Conservation (phyloP, 2,888 invertebrate species). For the Hirtodrosophila alboralis region DNA sequence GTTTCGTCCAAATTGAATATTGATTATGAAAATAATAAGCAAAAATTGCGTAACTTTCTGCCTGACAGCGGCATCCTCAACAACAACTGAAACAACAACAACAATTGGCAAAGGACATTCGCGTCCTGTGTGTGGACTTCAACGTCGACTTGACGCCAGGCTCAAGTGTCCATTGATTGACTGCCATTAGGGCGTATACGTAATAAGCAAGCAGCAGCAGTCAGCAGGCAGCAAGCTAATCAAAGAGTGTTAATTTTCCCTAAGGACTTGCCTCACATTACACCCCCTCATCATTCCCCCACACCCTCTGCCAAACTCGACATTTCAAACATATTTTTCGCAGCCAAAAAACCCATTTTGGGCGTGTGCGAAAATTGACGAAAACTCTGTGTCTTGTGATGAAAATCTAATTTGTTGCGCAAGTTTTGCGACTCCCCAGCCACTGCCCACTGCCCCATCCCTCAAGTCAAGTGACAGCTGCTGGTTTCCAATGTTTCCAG, state of each 20-base stretch:
- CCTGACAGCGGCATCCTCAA: constrained; percentile 64
- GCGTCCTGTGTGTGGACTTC: constrained; percentile 5
- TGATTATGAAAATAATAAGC: constrained; percentile 81
- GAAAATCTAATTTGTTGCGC: constrained; percentile 64
- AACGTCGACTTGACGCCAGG: constrained; percentile 41
- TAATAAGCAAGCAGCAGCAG: constrained; percentile 61
- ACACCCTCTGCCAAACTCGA: constrained; percentile 2
- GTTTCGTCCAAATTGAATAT: constrained; percentile 79
- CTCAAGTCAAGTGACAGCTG: constrained; percentile 58
- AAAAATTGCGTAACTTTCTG: constrained; percentile 77
- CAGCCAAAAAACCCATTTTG: constrained; percentile 63
- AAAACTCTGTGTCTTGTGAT: constrained; percentile 41
- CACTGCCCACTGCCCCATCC: neutral
- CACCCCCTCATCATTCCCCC: neutral
- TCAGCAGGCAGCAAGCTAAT: constrained; percentile 49
- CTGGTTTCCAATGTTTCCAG: constrained; percentile 13
- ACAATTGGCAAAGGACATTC: constrained; percentile 25
- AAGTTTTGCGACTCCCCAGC: constrained; percentile 18
- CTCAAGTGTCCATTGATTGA: constrained; percentile 80
- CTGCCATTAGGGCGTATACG: constrained; percentile 80
- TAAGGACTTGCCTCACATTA: constrained; percentile 63
- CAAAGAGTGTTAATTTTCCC: constrained; percentile 81
- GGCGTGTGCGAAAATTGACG: constrained; percentile 54
- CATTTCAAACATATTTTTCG: constrained; percentile 49
- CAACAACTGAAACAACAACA: constrained; percentile 14